Evolutionary conservation across 1,140 invertebrate genomes (phyloP).

Genomic region (Achatina immaculata): DNA sequence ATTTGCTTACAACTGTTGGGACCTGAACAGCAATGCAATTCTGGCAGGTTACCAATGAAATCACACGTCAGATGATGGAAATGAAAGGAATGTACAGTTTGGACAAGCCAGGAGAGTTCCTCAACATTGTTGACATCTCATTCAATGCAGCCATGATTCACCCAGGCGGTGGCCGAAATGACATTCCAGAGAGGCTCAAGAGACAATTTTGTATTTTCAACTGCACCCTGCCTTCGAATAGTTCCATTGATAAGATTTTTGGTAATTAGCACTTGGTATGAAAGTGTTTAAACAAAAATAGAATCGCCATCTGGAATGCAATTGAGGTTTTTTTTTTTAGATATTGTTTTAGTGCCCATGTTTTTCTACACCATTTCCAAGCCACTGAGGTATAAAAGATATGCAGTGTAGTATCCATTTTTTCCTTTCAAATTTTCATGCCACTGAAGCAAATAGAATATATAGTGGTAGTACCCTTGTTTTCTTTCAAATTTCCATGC

Average conservation of each 20-base stretch:
- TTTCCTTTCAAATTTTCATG: too few species aligned
- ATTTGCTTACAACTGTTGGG: too few species aligned
- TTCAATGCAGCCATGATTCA: slow-evolving; percentile 91
- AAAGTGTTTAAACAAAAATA: neutral
- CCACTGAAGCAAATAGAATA: too few species aligned
- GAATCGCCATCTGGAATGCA: too few species aligned
- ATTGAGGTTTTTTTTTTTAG: too few species aligned
- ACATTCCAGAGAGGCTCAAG: slow-evolving; percentile 94
- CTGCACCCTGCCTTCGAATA: slow-evolving; percentile 88
- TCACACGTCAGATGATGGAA: slow-evolving; percentile 94
- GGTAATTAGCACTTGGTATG: slow-evolving; percentile 71
- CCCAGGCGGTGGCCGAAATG: slow-evolving; percentile 93
- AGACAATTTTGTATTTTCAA: slow-evolving; percentile 96
- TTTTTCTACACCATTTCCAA: too few species aligned
- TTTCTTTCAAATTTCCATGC: too few species aligned
- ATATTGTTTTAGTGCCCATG: too few species aligned
- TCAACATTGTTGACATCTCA: slow-evolving; percentile 87
- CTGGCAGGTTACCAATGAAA: slow-evolving; percentile 87
- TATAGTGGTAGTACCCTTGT: too few species aligned
- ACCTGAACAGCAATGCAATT: too few species aligned
- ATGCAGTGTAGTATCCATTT: too few species aligned
- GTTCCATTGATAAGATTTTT: slow-evolving; percentile 90
- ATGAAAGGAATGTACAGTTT: slow-evolving; percentile 97
- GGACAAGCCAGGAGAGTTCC: slow-evolving; percentile 96
- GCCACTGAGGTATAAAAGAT: too few species aligned